A percentile compares a stretch with the other conserved stretches of the same genome.
Conservation (phyloP, 1,140 invertebrate genomes). For the Bombus huntii region DNA sequence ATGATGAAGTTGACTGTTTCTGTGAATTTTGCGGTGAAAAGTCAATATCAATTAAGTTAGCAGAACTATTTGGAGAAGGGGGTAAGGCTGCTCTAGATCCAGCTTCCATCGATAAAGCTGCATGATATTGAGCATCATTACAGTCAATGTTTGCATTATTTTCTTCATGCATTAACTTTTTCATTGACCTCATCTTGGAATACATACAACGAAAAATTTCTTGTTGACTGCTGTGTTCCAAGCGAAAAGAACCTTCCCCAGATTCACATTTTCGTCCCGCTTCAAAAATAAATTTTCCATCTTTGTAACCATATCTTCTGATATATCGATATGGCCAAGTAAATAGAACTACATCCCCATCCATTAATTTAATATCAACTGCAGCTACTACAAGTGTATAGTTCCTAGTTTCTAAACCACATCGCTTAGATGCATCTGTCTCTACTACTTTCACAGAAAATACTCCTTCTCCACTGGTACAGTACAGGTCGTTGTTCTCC, state of each 20-base stretch:
- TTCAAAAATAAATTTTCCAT: conserved; percentile 94
- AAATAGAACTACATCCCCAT: conserved; percentile 86
- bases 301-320: conserved; percentile 91
- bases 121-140: conserved; percentile 89
- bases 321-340: conserved; percentile 95
- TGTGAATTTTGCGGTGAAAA: conserved; percentile 77
- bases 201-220: conserved; percentile 91
- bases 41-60: conserved; percentile 81
- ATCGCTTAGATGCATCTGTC: conserved; percentile 90
- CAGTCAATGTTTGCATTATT: conserved; percentile 86
- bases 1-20: conserved; percentile 70
- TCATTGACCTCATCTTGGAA: conserved; percentile 92
- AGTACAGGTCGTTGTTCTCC: conserved; percentile 94
- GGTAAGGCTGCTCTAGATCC: conserved; percentile 90
- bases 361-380: conserved; percentile 88
- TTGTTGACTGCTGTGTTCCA: conserved; percentile 90
- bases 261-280: conserved; percentile 94
- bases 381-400: conserved; percentile 90
- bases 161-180: conserved; percentile 88
- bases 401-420: conserved; percentile 87
- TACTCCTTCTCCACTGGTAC: conserved; percentile 90
- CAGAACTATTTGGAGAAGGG: conserved; percentile 85
- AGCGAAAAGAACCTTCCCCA: conserved; percentile 92
- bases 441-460: conserved; percentile 90
- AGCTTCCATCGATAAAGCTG: conserved; percentile 88